phyloP scores from a whole-genome alignment of 2,888 invertebrate genomes.

The Leptura quadrifasciata region DNA sequence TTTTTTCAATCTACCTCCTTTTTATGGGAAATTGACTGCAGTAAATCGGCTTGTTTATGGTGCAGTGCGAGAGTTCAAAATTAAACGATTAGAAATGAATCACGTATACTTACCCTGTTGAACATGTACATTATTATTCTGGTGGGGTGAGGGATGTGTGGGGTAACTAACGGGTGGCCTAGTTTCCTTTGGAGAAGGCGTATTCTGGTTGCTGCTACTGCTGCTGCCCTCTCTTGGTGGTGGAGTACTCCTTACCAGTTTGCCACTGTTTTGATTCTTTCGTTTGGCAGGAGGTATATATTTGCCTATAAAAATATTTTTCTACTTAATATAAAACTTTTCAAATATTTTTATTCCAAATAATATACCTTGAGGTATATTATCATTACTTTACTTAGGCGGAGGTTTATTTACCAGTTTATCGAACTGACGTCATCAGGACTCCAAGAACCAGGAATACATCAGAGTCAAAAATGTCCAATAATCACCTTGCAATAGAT shows the following conservation, averaged over 20 bases:
- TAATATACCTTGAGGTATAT: constrained; percentile 10
- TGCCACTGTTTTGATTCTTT: constrained; percentile 80
- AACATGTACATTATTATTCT: constrained; percentile 59
- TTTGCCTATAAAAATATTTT: constrained; percentile 74
- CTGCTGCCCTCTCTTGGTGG: constrained; percentile 71
- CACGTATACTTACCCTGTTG: constrained; percentile 53
- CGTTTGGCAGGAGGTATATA: constrained; percentile 88
- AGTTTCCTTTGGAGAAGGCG: constrained; percentile 69
- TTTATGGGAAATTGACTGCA: too few relatives aligned
- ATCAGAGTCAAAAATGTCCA: not conserved
- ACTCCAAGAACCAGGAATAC: not conserved
- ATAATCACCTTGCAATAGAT: not conserved
- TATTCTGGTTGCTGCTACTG: constrained; percentile 65
- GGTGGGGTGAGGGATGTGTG: constrained; percentile 61
- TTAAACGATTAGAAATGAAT: too few relatives aligned
- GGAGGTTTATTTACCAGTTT: not conserved
- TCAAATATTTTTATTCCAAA: constrained; percentile 8
- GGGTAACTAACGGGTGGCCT: constrained; percentile 62
- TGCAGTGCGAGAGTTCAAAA: too few relatives aligned
- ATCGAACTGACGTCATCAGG: not conserved
- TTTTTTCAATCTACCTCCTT: too few relatives aligned
- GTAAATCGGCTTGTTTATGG: too few relatives aligned
- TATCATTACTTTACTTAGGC: not conserved
- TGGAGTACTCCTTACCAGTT: constrained; percentile 79
- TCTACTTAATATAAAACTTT: not conserved